Conservation (phyloP, 2,888 invertebrate species). For the Malacosoma neustria region DNA sequence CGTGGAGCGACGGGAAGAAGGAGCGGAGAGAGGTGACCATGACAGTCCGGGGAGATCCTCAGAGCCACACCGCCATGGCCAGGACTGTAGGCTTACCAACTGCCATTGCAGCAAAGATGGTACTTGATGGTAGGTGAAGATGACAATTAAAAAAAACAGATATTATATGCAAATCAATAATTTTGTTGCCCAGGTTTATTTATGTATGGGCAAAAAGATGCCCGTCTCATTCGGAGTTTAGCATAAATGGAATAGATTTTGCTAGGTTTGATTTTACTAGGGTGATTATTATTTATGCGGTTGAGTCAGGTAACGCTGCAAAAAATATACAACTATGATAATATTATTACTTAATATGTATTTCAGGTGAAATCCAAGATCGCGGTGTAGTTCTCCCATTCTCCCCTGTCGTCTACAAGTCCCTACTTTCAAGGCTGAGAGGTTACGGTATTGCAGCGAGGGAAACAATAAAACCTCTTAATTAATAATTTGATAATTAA, state of each 20-base stretch:
- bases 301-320: too few relatives aligned
- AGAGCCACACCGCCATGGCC: slow-evolving; percentile 94
- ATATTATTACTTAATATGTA: too few relatives aligned
- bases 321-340: too few relatives aligned
- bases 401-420: slow-evolving; percentile 92
- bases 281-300: too few relatives aligned
- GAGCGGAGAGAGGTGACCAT: slow-evolving; percentile 90
- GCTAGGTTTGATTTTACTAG: too few relatives aligned
- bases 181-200: too few relatives aligned
- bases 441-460: slow-evolving; percentile 83
- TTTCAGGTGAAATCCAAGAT: slow-evolving; percentile 94
- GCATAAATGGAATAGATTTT: too few relatives aligned
- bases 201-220: too few relatives aligned
- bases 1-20: slow-evolving; percentile 90
- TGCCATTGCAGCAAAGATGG: slow-evolving; percentile 98
- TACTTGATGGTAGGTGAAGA: slow-evolving; percentile 89
- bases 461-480: slow-evolving; percentile 49
- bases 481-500: slow-evolving; percentile 19
- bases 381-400: slow-evolving; percentile 95
- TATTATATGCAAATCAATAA: too few relatives aligned
- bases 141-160: too few relatives aligned
- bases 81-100: slow-evolving; percentile 82
- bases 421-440: slow-evolving; percentile 90
- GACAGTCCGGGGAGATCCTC: slow-evolving; percentile 89
- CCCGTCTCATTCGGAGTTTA: too few relatives aligned